phyloP scores from a whole-genome alignment of 2,888 invertebrate species.

The Drosophila paramelanica region DNA sequence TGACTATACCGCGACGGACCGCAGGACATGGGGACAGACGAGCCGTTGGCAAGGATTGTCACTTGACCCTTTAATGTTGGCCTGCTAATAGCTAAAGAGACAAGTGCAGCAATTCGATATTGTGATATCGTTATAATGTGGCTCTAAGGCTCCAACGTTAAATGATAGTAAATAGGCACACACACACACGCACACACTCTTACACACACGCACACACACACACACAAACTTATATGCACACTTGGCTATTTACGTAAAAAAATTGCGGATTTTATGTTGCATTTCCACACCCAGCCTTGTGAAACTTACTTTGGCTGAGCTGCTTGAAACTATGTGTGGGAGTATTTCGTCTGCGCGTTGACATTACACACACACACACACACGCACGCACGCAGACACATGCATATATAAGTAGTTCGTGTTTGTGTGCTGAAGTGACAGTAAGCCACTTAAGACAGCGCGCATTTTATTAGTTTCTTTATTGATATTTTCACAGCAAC shows the following conservation, averaged over 20 bases:
- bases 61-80: conserved; percentile 64
- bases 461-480: conserved; percentile 80
- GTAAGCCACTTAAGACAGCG: conserved; percentile 79
- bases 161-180: conserved; percentile 67
- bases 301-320: conserved; percentile 21
- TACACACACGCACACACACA: conserved; percentile 10
- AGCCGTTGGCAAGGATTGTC: conserved; percentile 27
- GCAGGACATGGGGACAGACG: conserved; percentile 1
- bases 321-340: conserved; percentile 25
- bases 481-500: conserved; percentile 79
- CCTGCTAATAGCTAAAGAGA: conserved; percentile 63
- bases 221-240: conserved; percentile 26
- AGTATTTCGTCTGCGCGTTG: conserved; percentile 61
- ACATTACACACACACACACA: conserved; percentile 51
- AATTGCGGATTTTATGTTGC: conserved; percentile 75
- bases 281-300: conserved; percentile 46
- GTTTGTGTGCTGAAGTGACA: conserved; percentile 67
- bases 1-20: conserved; percentile 2
- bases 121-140: conserved; percentile 29
- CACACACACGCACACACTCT: conserved; percentile 21
- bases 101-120: conserved; percentile 44
- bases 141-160: conserved; percentile 48
- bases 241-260: conserved; percentile 73
- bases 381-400: conserved; percentile 26
- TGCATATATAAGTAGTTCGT: conserved; percentile 26